Evolutionary conservation across 2,888 invertebrate genomes (phyloP), one percentile per base, ranked within the genome.

Genomic region (Eupithecia subfuscata): DNA sequence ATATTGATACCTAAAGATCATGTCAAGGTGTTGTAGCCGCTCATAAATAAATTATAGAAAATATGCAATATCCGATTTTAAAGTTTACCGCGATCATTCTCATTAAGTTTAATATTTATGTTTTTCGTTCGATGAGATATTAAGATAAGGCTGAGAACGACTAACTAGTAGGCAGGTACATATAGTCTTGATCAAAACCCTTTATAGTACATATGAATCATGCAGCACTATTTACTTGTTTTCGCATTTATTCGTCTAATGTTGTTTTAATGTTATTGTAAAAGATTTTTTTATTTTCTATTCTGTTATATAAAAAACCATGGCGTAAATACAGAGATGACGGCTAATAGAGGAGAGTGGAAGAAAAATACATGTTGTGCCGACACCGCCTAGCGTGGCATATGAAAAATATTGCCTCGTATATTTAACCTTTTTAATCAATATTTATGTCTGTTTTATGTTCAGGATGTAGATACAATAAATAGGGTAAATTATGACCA

Each of bases 51-150:
- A 72, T 75, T 73, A 76, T 74, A 74, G 30, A 30, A 73, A 71
- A 72, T 69, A 78, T 71, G 78, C 75, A 76, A 81, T 79, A 75
- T 79, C 76, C 77, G 75, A 78, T 72, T 65, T 70, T 77, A 77
- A 79, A 78, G 70, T 78, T 79, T 80, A 77, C 70, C 37, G n/a
- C 70, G 56, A 71, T 75, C 71, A 60, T 67, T 48, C 71, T 77
- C 71, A 67, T 78, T 79, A 77, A 75, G 45, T 79, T 77, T 76
- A 74, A 78, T 83, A 71, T 82, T 79, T 69, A 82, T 82, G 75
- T 30, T 77, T 78, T 70, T 45, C 71, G 77, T 74, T 80, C 79
- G 80, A 81, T 79, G 75, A 76, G 76, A 81, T 81, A 65, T 79
- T 80, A 81, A 82, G 22, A 22, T n/a, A n/a, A 22, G 11, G n/a